Evolutionary conservation across 1,140 invertebrate genomes (phyloP), one percentile per base, ranked within the genome.

Genomic region (Aradophagus sp.): DNA sequence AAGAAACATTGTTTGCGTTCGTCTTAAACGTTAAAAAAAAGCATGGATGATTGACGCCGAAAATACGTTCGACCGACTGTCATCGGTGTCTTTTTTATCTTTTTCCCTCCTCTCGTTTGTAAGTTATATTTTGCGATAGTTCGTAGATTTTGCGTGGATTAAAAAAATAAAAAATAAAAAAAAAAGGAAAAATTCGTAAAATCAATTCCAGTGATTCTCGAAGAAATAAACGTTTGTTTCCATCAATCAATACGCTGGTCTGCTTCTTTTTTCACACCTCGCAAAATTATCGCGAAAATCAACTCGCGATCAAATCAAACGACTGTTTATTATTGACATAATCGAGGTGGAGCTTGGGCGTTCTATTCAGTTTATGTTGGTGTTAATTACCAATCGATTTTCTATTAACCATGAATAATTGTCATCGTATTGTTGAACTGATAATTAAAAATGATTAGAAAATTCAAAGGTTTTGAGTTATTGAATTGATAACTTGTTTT

Each of bases 211-310:
- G 29, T n/a, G 20, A 36, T 56, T 44, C 14, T 50, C 19, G n/a
- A 36, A 50, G 19, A 56, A 66, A 66, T 66, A 66, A 66, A 66
- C 23, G 8, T 66, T 66, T 50, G 50, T 66, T 66, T 66, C 41
- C 58, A 66, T 66, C 44, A 56, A 66, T 42, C 45, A 12, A 50
- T 12, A 29, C 1, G 1, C 7, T 42, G 23, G 50, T 53, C 8
- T 53, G 11, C 11, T 14, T 32, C 12, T 32, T 8, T 23, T 8
- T 23, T 8, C 20, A 23, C n/a, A n/a, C n/a, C n/a, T n/a, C n/a
- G n/a, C n/a, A n/a, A n/a, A n/a, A n/a, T n/a, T n/a, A n/a, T n/a
- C n/a, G n/a, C n/a, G n/a, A n/a, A n/a, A n/a, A n/a, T n/a, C n/a
- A n/a, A n/a, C n/a, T n/a, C n/a, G n/a, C n/a, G n/a, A n/a, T n/a